Base-by-base conservation (phyloP, 2,888 invertebrate genomes). In the Nasonia oneida region DNA sequence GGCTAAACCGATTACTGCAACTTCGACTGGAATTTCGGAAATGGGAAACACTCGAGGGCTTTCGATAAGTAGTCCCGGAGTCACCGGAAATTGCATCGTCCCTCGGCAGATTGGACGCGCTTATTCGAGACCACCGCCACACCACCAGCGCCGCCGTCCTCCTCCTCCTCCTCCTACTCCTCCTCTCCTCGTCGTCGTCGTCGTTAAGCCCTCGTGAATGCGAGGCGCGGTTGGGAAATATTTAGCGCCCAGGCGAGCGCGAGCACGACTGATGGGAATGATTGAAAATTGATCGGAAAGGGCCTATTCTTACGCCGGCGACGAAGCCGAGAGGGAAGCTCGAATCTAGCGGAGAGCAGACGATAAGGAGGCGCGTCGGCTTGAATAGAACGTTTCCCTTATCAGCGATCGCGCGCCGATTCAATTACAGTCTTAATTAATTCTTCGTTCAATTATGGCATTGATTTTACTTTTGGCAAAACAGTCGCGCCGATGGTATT, bases 41-140 rank as follows among this genome's bases (percentile, higher is more conserved):
- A 76, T 82, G 82, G 76, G 82, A 82, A 82, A 82, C 82, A 82
- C 82, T 76, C 74, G 76, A 53, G 76, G 57, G 57, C 61, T 67
- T 82, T 82, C 82, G 82, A 82, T 82, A 82, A 82, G 67, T 82
- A 82, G 75, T 76, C 76, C 75, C 81, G 74, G 81, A 81, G 81
- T 74, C 81, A 33, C 75, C 75, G 82, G 82, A 82, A 82, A 82
- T 82, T 82, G 82, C 82, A 76, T 82, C 82, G 82, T 82, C 76
- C 82, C 82, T 82, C 76, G 75, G 82, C 67, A 81, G 81, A 82
- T 82, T 82, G 82, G 82, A 82, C 76, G 75, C 76, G 39, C 67
- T 67, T 47, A 47, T 47, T 73, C 71, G 39, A 71, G 71, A 39
- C 73, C 50, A 42, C 78, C 64, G 15, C 74, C 74, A 61, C 39